phyloP scores from a whole-genome alignment of 1,140 invertebrate species.

The Probaryconus sp. region DNA sequence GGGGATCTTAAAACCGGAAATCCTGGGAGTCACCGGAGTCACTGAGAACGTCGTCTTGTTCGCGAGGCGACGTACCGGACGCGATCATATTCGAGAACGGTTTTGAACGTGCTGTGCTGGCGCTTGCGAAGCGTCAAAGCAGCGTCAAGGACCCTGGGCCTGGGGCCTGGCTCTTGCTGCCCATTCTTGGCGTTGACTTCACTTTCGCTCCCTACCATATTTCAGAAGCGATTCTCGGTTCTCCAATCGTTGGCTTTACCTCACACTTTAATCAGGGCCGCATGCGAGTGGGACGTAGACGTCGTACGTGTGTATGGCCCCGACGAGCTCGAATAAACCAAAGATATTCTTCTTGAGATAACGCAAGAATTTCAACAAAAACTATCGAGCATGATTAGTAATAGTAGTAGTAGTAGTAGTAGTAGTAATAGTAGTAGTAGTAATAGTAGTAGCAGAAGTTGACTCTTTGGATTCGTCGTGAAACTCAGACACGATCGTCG shows the following conservation, averaged over 20 bases:
- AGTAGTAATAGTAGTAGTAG: too few relatives aligned
- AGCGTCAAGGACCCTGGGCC: slow-evolving; percentile 62
- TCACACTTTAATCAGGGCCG: slow-evolving; percentile 15
- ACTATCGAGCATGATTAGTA: too few relatives aligned
- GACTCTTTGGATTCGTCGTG: too few relatives aligned
- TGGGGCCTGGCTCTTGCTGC: slow-evolving; percentile 71
- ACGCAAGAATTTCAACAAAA: too few relatives aligned
- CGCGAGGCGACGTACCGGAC: slow-evolving; percentile 21
- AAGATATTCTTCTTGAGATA: too few relatives aligned
- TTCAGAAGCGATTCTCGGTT: slow-evolving; percentile 6
- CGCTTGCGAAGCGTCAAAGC: slow-evolving; percentile 31
- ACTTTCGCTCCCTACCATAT: slow-evolving; percentile 75
- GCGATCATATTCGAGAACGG: slow-evolving; percentile 23
- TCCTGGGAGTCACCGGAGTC: background rate
- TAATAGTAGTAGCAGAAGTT: too few relatives aligned
- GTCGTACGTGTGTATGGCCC: too few relatives aligned
- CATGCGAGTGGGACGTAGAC: slow-evolving; percentile 29
- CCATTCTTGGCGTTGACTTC: slow-evolving; percentile 77
- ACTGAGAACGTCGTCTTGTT: slow-evolving; percentile 16
- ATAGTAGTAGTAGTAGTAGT: too few relatives aligned
- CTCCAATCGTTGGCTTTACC: slow-evolving; percentile 50
- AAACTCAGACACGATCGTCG: too few relatives aligned
- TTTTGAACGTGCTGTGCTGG: background rate
- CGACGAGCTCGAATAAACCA: too few relatives aligned
- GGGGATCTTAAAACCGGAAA: slow-evolving; percentile 1